phyloP scores from a whole-genome alignment of 2,113 vertebrate species.

The Bubo bubo region DNA sequence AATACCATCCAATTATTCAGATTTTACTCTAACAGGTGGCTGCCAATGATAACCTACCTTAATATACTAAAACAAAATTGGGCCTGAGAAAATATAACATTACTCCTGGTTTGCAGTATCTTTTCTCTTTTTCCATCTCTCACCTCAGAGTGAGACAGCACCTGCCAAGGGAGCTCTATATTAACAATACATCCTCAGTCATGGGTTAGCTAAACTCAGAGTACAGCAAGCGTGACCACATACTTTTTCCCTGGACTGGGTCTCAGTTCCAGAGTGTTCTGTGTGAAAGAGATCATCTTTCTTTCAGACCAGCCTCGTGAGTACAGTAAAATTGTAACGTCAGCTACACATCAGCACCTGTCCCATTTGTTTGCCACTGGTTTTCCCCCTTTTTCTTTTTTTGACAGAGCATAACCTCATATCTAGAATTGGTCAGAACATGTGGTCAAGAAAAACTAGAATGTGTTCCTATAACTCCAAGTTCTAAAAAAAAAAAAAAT shows the following conservation, averaged over 20 bases:
- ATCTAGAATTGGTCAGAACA: not conserved
- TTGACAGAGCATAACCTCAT: not conserved
- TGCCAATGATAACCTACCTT: not conserved
- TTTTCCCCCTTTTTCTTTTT: not conserved
- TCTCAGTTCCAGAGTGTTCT: not conserved
- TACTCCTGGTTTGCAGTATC: not conserved
- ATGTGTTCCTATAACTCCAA: not conserved
- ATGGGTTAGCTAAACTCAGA: not conserved
- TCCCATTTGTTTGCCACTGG: not conserved
- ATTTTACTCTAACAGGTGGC: not conserved
- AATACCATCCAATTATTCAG: not conserved
- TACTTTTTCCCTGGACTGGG: not conserved
- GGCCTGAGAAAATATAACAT: not conserved
- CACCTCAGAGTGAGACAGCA: not conserved
- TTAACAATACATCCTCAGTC: not conserved
- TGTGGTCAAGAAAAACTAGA: not conserved
- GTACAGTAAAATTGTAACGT: not conserved
- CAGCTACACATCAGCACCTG: not conserved
- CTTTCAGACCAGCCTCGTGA: not conserved
- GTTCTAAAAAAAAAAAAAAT: not conserved
- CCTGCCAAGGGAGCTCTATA: not conserved
- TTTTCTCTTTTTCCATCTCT: not conserved
- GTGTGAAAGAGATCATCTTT: not conserved
- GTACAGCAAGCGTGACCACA: not conserved
- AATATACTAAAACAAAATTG: not conserved